phyloP scores from a whole-genome alignment of 2,888 invertebrate genomes.

The Eugnorisma glareosa region DNA sequence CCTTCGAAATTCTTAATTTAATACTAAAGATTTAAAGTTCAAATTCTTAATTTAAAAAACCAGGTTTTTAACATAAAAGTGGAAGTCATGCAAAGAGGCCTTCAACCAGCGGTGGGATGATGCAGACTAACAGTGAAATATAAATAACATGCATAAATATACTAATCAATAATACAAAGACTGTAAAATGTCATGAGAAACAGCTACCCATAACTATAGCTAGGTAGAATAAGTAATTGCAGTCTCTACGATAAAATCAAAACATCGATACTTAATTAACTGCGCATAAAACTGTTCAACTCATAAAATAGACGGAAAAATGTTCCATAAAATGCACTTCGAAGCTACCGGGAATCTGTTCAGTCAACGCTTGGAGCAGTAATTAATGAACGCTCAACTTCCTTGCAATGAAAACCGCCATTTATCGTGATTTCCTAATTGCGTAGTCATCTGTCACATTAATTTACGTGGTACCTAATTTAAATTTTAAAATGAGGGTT shows the following conservation, averaged over 20 bases:
- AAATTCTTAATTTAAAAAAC: too few species aligned
- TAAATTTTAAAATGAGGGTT: constrained; percentile 12
- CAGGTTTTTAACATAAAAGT: too few species aligned
- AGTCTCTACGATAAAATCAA: not conserved
- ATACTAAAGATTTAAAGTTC: not conserved
- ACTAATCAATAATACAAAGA: not conserved
- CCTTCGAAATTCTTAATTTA: too few species aligned
- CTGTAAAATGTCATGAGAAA: not conserved
- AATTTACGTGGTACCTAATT: constrained; percentile 11
- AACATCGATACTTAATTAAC: not conserved
- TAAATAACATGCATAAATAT: not conserved
- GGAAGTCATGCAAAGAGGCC: too few species aligned
- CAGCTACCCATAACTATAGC: not conserved
- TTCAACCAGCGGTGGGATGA: not conserved
- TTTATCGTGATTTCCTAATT: constrained; percentile 44
- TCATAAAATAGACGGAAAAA: not conserved
- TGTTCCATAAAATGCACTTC: constrained; percentile 7
- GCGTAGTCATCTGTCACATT: constrained; percentile 12
- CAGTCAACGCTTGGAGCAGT: constrained; percentile 21
- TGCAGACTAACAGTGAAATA: not conserved
- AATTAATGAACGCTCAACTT: constrained; percentile 49
- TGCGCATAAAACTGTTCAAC: not conserved
- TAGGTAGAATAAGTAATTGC: not conserved
- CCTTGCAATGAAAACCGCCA: constrained; percentile 18
- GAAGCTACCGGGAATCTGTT: constrained; percentile 12